Percentiles rank a stretch among this genome's conserved stretches.
Evolutionary conservation across 2,113 vertebrate genomes (phyloP).

Genomic region (Dicaeum eximium): DNA sequence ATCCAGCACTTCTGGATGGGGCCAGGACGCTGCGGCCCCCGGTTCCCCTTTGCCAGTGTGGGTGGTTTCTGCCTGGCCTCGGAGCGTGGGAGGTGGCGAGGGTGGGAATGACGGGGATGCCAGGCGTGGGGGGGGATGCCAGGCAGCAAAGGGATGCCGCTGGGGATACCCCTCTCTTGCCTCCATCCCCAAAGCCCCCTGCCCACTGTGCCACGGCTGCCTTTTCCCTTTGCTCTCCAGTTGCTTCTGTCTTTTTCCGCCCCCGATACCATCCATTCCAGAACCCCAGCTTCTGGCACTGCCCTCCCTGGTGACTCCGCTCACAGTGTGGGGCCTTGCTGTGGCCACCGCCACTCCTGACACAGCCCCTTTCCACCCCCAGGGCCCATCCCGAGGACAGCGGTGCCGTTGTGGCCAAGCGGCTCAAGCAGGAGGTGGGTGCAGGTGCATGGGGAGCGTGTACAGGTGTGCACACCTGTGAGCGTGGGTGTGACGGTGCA

Average conservation of each 20-base stretch:
- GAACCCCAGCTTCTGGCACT: neutral
- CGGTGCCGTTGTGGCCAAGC: conserved; percentile 73
- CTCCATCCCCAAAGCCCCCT: neutral
- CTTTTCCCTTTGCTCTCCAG: neutral
- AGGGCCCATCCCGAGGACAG: conserved; percentile 79
- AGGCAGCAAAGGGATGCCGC: neutral
- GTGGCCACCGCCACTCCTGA: neutral
- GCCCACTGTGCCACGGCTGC: neutral
- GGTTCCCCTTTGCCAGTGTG: neutral
- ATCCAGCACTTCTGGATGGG: fast-evolving
- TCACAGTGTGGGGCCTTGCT: neutral
- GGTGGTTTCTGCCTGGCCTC: neutral
- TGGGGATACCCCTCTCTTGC: neutral
- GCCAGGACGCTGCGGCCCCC: neutral
- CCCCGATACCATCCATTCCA: neutral
- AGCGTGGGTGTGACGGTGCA: neutral
- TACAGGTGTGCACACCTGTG: neutral
- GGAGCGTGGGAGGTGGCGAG: neutral
- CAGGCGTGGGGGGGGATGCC: neutral
- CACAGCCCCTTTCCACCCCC: neutral
- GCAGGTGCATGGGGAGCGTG: neutral
- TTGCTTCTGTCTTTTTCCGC: neutral
- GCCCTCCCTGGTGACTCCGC: neutral
- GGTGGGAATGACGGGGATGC: neutral
- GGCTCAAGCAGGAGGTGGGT: conserved; percentile 87